Evolutionary conservation across 2,113 vertebrate genomes (phyloP).

Genomic region (Phoenicopterus ruber): DNA sequence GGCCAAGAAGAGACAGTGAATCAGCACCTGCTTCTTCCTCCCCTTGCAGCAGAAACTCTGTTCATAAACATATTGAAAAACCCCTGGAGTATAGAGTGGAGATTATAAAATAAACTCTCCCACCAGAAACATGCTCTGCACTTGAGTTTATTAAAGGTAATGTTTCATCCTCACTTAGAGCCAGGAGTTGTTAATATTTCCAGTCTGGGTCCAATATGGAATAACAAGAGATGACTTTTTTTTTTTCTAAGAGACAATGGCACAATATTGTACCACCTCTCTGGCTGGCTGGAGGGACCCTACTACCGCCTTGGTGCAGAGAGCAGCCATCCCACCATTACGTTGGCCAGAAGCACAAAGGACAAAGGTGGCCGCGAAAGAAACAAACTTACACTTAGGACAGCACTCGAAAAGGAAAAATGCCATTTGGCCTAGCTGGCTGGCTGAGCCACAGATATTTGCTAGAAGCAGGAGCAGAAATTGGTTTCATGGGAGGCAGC

Average conservation of each 20-base stretch:
- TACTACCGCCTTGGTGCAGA: background rate
- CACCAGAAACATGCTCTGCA: background rate
- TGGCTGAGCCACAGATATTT: background rate
- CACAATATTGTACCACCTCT: background rate
- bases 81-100: background rate
- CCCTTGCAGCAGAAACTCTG: conserved; percentile 27
- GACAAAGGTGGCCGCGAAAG: background rate
- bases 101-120: background rate
- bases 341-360: background rate
- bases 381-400: background rate
- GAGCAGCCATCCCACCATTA: background rate
- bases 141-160: background rate
- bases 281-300: background rate
- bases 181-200: background rate
- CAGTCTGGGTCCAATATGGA: background rate
- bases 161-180: background rate
- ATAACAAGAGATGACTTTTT: background rate
- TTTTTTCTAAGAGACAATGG: background rate
- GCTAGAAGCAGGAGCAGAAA: background rate
- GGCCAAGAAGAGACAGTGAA: conserved; percentile 43
- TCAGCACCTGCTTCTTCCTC: conserved; percentile 70
- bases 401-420: background rate
- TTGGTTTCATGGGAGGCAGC: background rate
- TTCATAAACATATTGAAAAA: background rate
- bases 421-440: background rate